Conservation (phyloP, 2,888 invertebrate species). For the Polyploca ridens region DNA sequence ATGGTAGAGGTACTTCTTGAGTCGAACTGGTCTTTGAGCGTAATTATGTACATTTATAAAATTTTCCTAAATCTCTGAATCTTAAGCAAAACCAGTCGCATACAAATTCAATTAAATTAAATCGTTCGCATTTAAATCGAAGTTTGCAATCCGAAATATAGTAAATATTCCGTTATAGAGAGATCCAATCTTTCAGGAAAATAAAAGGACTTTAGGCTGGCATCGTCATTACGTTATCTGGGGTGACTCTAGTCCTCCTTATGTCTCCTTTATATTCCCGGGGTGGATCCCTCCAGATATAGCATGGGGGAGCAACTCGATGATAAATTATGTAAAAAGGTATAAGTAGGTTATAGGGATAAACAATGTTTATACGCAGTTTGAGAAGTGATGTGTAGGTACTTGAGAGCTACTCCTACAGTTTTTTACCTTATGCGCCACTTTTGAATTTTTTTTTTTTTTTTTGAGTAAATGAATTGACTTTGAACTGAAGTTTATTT, state of each 20-base stretch:
- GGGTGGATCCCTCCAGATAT: conserved; percentile 4
- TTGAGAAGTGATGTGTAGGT: background rate
- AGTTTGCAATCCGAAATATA: background rate
- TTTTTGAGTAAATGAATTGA: too few species aligned
- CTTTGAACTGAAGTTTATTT: too few species aligned
- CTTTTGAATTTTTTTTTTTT: too few species aligned
- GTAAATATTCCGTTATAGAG: background rate
- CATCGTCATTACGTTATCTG: conserved; percentile 9
- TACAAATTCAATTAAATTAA: conserved; percentile 3
- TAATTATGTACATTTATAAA: too few species aligned
- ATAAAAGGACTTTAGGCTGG: conserved; percentile 7
- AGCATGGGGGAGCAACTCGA: background rate
- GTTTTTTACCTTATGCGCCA: too few species aligned
- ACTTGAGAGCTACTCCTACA: too few species aligned
- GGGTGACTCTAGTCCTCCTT: background rate
- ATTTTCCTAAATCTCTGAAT: too few species aligned
- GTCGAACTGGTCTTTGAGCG: too few species aligned
- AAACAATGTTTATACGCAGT: conserved; percentile 8
- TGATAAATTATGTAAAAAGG: conserved; percentile 20
- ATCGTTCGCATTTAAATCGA: background rate
- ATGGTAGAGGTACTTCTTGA: too few species aligned
- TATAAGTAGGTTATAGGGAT: background rate
- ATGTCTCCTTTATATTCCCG: background rate
- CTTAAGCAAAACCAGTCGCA: too few species aligned
- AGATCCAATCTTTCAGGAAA: conserved; percentile 13